These are phyloP conservation scores for Biston stratarius DNA, from an alignment of 2,888 invertebrate species.

Conservation along the genomic window DNA sequence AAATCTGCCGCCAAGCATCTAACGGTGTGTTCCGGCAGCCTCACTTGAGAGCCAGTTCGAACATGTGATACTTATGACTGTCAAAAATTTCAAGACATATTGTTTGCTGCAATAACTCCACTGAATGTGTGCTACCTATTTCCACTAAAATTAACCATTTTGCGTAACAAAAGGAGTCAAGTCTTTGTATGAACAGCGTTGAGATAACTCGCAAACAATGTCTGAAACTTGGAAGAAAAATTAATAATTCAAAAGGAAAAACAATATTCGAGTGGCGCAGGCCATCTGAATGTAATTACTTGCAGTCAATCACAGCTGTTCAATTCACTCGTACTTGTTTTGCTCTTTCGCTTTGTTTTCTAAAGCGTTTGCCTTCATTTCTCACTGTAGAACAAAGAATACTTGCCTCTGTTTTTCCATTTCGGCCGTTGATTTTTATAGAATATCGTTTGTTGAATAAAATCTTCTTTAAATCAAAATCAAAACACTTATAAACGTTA, in stretches of 20 bases:
- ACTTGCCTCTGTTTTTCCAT: background rate
- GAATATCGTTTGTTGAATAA: too few relatives aligned
- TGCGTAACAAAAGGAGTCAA: background rate
- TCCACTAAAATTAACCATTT: background rate
- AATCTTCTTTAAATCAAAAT: too few relatives aligned
- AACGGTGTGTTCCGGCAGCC: too few relatives aligned
- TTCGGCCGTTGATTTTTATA: background rate
- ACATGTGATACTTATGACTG: too few relatives aligned
- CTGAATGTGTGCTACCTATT: too few relatives aligned
- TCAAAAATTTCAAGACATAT: too few relatives aligned
- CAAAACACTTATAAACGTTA: too few relatives aligned
- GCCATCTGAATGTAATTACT: slow-evolving; percentile 43
- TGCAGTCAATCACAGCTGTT: slow-evolving; percentile 49
- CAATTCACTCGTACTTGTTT: slow-evolving; percentile 39
- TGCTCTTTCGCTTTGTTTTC: slow-evolving; percentile 27
- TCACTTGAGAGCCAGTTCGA: too few relatives aligned
- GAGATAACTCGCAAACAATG: slow-evolving; percentile 23
- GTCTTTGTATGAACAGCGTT: slow-evolving; percentile 1
- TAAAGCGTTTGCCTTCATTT: slow-evolving; percentile 15
- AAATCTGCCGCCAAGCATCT: too few relatives aligned
- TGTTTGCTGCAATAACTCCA: too few relatives aligned
- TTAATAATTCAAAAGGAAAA: slow-evolving; percentile 40
- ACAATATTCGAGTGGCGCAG: slow-evolving; percentile 33
- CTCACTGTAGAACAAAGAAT: slow-evolving; percentile 10
- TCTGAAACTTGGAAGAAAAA: slow-evolving; percentile 34